A percentile compares a stretch with the other conserved stretches of the same genome.
phyloP scores from a whole-genome alignment of 2,888 invertebrate genomes.

The Kryphioiulus occultus region DNA sequence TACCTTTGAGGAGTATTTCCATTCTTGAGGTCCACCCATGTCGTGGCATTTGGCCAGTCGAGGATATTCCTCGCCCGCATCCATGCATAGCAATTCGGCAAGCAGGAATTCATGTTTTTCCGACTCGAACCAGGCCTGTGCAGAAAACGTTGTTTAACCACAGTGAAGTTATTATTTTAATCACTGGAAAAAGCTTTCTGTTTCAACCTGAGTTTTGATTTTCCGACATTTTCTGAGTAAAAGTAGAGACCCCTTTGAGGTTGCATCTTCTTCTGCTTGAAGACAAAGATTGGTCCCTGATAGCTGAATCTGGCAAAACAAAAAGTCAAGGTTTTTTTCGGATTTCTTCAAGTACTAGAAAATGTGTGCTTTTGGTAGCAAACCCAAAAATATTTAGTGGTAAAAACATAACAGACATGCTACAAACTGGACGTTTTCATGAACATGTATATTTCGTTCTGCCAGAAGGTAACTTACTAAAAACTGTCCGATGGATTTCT shows the following conservation, averaged over 20 bases:
- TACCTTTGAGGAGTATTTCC: constrained; percentile 82
- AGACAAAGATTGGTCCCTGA: constrained; percentile 78
- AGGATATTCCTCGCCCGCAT: constrained; percentile 74
- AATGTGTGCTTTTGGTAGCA: no score
- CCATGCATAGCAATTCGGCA: constrained; percentile 83
- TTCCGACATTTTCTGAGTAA: constrained; percentile 72
- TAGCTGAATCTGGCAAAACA: constrained; percentile 70
- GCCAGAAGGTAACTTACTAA: constrained; percentile 57
- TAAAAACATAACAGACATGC: no score
- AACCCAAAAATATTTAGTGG: no score
- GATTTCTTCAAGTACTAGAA: no score
- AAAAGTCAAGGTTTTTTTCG: neutral
- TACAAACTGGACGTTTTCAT: no score
- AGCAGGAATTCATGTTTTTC: constrained; percentile 82
- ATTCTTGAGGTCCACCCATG: constrained; percentile 89
- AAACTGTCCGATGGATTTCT: constrained; percentile 62
- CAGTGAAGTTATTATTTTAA: neutral
- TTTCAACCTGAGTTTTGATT: constrained; percentile 58
- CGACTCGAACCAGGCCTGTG: constrained; percentile 83
- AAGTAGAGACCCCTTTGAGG: constrained; percentile 78
- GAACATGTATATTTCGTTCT: no score
- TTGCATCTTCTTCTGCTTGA: constrained; percentile 77
- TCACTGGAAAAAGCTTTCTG: neutral
- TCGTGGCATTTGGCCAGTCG: constrained; percentile 90
- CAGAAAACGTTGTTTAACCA: neutral